phyloP scores from a whole-genome alignment of 2,888 invertebrate genomes.

The Campopleginae sp. region DNA sequence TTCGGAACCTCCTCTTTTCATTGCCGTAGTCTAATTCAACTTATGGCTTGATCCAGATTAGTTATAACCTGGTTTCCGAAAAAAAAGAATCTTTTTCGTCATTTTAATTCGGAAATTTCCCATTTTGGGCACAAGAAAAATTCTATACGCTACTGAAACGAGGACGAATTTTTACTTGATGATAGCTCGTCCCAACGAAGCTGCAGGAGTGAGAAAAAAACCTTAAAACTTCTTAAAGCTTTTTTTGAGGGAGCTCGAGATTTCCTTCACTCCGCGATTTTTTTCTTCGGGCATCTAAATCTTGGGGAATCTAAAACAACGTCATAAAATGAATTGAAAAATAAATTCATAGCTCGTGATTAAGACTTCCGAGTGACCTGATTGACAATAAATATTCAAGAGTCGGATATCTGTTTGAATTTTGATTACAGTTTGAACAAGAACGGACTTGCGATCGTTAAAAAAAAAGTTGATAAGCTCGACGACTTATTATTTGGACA shows the following conservation, averaged over 20 bases:
- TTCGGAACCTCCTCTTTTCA: not conserved
- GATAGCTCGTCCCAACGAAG: not conserved
- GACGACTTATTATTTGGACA: not conserved
- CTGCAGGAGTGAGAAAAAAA: too few relatives aligned
- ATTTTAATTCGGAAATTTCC: not conserved
- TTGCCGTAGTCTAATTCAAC: not conserved
- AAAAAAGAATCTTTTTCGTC: not conserved
- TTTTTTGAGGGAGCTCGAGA: not conserved
- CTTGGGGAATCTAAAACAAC: not conserved
- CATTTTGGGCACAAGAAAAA: not conserved
- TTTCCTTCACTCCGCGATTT: not conserved
- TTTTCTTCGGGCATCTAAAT: not conserved
- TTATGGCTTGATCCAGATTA: not conserved
- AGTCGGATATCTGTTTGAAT: not conserved
- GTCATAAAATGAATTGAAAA: not conserved
- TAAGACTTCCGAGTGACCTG: not conserved
- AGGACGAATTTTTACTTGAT: not conserved
- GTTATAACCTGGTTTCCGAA: not conserved
- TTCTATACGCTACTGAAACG: not conserved
- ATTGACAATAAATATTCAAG: not conserved
- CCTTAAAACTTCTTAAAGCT: too few relatives aligned
- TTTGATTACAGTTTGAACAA: not conserved
- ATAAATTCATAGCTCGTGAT: not conserved
- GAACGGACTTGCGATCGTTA: not conserved
- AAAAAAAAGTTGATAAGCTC: not conserved